These are phyloP conservation scores for Ia io DNA, from an alignment of 2,113 vertebrate genomes.

Conservation along the genomic window DNA sequence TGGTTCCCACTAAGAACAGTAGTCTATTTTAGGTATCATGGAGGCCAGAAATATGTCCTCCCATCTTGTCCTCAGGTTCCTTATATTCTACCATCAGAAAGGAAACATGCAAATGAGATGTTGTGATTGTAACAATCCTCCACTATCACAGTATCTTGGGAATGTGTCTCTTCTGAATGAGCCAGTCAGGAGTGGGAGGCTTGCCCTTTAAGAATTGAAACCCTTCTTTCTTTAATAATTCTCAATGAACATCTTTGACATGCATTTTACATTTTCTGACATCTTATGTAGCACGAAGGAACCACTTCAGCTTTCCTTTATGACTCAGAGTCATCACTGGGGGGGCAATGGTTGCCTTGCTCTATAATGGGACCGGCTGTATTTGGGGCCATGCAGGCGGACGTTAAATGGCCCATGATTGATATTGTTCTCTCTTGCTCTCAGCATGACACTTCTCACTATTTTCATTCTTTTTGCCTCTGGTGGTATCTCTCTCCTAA, in stretches of 20 bases:
- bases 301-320: background rate
- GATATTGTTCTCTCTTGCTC: conserved; percentile 27
- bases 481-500: background rate
- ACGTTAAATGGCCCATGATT: conserved; percentile 27
- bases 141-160: background rate
- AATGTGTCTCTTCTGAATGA: background rate
- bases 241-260: background rate
- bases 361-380: conserved; percentile 30
- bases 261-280: conserved; percentile 33
- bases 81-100: background rate
- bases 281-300: background rate
- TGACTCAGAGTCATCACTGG: conserved; percentile 2
- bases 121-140: background rate
- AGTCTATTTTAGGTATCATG: background rate
- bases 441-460: conserved; percentile 26
- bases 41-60: background rate
- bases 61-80: background rate
- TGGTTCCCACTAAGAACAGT: background rate
- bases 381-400: background rate
- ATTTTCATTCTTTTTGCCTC: conserved; percentile 3
- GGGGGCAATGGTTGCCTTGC: background rate
- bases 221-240: background rate
- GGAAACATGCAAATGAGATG: background rate
- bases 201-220: background rate
- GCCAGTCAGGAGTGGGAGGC: background rate